Conservation (phyloP, 2,888 invertebrate genomes). For the Phengaris alcon region DNA sequence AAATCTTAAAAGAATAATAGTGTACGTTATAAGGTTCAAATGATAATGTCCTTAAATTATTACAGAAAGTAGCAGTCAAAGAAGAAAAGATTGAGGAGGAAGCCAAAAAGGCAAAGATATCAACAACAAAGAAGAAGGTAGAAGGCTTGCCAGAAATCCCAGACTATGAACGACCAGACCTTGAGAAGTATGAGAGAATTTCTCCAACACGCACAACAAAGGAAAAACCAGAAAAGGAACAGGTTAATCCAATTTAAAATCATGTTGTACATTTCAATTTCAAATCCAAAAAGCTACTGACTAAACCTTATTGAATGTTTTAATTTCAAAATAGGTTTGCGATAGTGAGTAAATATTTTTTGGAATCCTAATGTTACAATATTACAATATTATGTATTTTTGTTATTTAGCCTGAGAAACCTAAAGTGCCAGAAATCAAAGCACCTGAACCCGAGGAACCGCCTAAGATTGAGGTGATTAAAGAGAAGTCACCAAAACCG, state of each 20-base stretch:
- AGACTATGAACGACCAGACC: conserved; percentile 87
- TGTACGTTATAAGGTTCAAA: not conserved
- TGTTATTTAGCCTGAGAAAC: conserved; percentile 46
- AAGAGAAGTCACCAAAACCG: conserved; percentile 85
- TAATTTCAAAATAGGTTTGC: not conserved
- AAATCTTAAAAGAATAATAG: too few relatives aligned
- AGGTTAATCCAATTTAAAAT: conserved; percentile 39
- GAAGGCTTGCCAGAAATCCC: conserved; percentile 82
- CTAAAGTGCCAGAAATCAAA: conserved; percentile 84
- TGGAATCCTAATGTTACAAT: not conserved
- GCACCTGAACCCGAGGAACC: conserved; percentile 81
- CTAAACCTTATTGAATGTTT: not conserved
- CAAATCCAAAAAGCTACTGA: too few relatives aligned
- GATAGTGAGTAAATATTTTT: too few relatives aligned
- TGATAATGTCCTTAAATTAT: conserved; percentile 37
- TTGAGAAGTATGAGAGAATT: conserved; percentile 83
- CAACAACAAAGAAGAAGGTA: conserved; percentile 74
- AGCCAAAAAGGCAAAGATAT: conserved; percentile 70
- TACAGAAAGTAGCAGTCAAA: conserved; percentile 72
- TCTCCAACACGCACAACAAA: conserved; percentile 73
- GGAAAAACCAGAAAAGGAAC: conserved; percentile 71
- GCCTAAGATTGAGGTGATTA: conserved; percentile 91
- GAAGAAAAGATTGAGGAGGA: conserved; percentile 71
- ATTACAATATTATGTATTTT: not conserved
- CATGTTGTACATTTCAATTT: not conserved